phyloP scores from a whole-genome alignment of 2,888 invertebrate species.

The Drosophila affinis region DNA sequence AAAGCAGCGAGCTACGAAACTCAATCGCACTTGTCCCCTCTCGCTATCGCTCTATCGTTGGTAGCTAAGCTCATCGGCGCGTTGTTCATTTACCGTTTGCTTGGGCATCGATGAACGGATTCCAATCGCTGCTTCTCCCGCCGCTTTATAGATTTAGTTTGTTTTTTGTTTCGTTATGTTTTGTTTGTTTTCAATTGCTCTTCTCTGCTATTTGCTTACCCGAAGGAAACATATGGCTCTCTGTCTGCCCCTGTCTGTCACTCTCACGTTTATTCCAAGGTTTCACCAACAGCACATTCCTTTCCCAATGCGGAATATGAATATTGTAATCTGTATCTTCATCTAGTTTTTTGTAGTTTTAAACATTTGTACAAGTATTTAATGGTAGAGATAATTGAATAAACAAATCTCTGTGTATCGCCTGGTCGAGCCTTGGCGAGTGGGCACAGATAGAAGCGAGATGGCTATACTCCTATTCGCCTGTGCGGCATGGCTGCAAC shows the following conservation, averaged over 20 bases:
- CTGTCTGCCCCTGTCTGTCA: too few relatives aligned
- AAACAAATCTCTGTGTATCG: too few relatives aligned
- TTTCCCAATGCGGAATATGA: too few relatives aligned
- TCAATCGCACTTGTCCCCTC: background rate
- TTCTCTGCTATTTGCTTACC: background rate
- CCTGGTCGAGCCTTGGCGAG: background rate
- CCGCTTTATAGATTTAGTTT: background rate
- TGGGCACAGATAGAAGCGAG: constrained; percentile 14
- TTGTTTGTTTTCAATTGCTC: background rate
- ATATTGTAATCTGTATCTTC: too few relatives aligned
- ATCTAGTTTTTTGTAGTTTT: too few relatives aligned
- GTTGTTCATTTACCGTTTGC: background rate
- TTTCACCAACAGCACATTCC: background rate
- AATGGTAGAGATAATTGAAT: too few relatives aligned
- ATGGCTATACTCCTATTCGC: background rate
- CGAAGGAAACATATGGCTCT: background rate
- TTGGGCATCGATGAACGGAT: background rate
- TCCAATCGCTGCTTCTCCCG: too few relatives aligned
- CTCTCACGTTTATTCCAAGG: too few relatives aligned
- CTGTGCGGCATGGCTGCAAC: constrained; percentile 4
- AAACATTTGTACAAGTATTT: too few relatives aligned
- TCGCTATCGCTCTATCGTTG: background rate
- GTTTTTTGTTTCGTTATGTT: background rate
- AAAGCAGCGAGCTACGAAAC: background rate
- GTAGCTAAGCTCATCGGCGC: background rate